Base-by-base conservation (phyloP, 30 jellyfish, hydroid and myxozoan species). In the Aurelia sp. region DNA sequence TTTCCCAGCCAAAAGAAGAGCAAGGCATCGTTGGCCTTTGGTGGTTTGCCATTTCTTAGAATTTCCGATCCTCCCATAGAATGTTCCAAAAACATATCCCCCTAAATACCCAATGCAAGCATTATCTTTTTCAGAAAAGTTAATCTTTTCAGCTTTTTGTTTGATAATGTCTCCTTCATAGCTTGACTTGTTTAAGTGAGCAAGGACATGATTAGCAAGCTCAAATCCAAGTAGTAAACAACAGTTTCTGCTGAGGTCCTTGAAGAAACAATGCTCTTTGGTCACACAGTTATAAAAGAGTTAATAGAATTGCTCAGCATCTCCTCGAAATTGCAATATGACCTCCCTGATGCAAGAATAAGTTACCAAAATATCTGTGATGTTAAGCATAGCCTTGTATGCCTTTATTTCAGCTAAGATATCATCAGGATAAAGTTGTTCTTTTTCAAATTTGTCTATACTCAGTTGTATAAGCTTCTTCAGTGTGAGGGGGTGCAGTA, bases 171-270 rank as follows among this genome's bases (percentile, higher is more conserved):
- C 82, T 79, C 82, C 90, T 79, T 61, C 70, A 65, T 65, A 79
- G 68, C 82, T 79, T 38, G 81, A 79, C 44, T 35, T 35, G 47
- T 77, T 78, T 48, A 88, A 66, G 63, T 88, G 97, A 41, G 89
- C 94, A 64, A 88, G 81, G 76, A 88, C 90, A 80, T 78, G 89
- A 80, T 79, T 88, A 65, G 90, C 97, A 5, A 88, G 74, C 85
- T 88, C 82, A 88, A 88, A 88, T 24, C 83, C 84, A 18, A 75
- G 84, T 33, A 86, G 94, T 22, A 84, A 18, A 62, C 65, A 47
- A 18, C 86, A 57, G 62, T 78, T 78, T 60, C 41, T 63, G 88
- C 74, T 38, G 19, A 81, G 90, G 33, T 64, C 57, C 51, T 81
- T 67, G 40, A 84, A 84, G 24, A 82, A 67, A 41, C 47, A 16